Evolutionary conservation across 2,888 invertebrate species (phyloP).

Genomic region (Perizoma flavofasciatum): DNA sequence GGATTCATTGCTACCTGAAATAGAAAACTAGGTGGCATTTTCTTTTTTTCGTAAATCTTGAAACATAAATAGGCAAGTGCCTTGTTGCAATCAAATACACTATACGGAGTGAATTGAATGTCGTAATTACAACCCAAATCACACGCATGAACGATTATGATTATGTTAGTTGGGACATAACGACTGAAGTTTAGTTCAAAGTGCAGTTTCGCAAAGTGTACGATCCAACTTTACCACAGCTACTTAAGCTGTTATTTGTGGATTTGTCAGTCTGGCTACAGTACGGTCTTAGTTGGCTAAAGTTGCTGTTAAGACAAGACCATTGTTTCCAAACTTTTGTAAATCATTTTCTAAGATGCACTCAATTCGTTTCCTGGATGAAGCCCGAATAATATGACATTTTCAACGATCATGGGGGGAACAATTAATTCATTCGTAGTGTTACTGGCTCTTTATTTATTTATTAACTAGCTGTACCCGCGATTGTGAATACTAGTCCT

Average conservation of each 20-base stretch:
- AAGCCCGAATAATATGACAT: no score
- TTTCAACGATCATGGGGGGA: no score
- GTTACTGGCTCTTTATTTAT: no score
- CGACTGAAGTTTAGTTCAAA: slow-evolving; percentile 19
- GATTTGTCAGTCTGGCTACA: background rate
- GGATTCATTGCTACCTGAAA: slow-evolving; percentile 91
- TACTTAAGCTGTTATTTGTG: background rate
- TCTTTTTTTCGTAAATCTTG: no score
- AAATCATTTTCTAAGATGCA: no score
- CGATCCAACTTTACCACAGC: slow-evolving; percentile 3
- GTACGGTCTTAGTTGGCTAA: no score
- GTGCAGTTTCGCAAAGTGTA: slow-evolving; percentile 22
- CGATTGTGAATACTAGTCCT: no score
- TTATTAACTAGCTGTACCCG: no score
- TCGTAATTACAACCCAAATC: slow-evolving; percentile 17
- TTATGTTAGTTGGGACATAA: slow-evolving; percentile 17
- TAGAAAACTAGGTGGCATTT: background rate
- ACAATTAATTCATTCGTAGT: no score
- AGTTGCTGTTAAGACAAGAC: background rate
- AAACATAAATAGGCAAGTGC: no score
- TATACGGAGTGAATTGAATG: slow-evolving; percentile 7
- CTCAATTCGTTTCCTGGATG: no score
- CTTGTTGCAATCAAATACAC: background rate
- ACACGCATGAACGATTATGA: slow-evolving; percentile 15
- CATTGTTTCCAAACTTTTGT: no score